Evolutionary conservation across 1,140 invertebrate species (phyloP).

Genomic region (Mercenaria mercenaria): DNA sequence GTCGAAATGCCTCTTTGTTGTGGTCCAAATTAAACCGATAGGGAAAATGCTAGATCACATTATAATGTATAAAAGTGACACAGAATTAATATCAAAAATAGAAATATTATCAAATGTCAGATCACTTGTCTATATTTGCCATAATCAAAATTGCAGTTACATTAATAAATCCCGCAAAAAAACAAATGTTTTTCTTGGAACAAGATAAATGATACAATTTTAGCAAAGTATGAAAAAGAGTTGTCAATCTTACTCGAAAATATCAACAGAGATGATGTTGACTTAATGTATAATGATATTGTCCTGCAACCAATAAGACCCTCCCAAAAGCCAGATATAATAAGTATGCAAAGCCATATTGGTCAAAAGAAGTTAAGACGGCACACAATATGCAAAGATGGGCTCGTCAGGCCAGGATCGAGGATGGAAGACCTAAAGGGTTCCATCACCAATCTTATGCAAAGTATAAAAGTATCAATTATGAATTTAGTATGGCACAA

Average conservation of each 20-base stretch:
- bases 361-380: too few species aligned
- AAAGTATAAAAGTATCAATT: neutral
- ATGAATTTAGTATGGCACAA: neutral
- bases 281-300: neutral
- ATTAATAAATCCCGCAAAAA: neutral
- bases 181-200: neutral
- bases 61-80: neutral
- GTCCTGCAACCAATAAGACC: neutral
- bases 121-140: neutral
- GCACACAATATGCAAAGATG: neutral
- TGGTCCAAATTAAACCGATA: neutral
- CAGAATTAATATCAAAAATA: neutral
- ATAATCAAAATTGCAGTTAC: neutral
- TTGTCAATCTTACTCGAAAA: neutral
- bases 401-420: neutral
- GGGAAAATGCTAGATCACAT: neutral
- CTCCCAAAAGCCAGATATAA: neutral
- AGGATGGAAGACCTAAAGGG: neutral
- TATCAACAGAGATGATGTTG: neutral
- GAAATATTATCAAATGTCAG: neutral
- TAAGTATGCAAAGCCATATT: neutral
- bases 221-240: neutral
- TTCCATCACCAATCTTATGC: neutral
- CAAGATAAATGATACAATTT: neutral
- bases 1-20: too few species aligned